Evolutionary conservation across 2,888 invertebrate genomes (phyloP), one percentile per base, ranked within the genome.

Genomic region (Cryptus viduatorius): DNA sequence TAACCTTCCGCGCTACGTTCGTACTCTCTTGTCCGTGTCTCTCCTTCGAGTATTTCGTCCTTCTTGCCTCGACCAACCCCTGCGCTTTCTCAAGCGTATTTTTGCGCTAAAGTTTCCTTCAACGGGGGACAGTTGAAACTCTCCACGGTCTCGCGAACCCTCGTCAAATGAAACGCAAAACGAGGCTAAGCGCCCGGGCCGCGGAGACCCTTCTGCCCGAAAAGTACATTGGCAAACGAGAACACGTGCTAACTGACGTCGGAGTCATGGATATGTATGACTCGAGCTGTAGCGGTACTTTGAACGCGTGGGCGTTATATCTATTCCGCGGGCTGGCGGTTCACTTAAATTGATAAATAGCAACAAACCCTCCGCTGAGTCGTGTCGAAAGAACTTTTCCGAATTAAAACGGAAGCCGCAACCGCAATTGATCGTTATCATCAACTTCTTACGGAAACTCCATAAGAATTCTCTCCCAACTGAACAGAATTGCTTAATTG

Each of bases 181-280:
- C 75, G 83, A 84, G 83, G 83, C 82, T 86, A 82, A 86, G 78
- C 80, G 67, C 37, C 14, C 16, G 31, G 14, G 31, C 29, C 64
- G 37, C 37, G 37, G 29, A 46, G 77, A 68, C 7, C 44, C 84
- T 67, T 80, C 67, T 82, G 77, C 69, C 10, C 79, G 77, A 31
- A 88, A 89, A 89, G 85, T 79, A 79, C 84, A 80, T 75, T 76
- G 53, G 87, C 82, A 86, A 89, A 89, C 83, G 72, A 42, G 42
- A 56, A 37, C 71, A 8, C 42, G n/a, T n/a, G 10, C 24, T 19
- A 56, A 56, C 56, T 56, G 56, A 56, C 56, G 56, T 12, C 24
- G 19, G 56, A 56, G 19, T 56, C 56, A 56, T 56, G 56, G 56
- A 56, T 56, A 56, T 56, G 56, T 56, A 56, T 56, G 56, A 56